Percentiles rank a stretch among this genome's conserved stretches.
These are phyloP conservation scores for Agonopterix heracliana DNA, from an alignment of 2,888 invertebrate genomes.

Conservation along the genomic window DNA sequence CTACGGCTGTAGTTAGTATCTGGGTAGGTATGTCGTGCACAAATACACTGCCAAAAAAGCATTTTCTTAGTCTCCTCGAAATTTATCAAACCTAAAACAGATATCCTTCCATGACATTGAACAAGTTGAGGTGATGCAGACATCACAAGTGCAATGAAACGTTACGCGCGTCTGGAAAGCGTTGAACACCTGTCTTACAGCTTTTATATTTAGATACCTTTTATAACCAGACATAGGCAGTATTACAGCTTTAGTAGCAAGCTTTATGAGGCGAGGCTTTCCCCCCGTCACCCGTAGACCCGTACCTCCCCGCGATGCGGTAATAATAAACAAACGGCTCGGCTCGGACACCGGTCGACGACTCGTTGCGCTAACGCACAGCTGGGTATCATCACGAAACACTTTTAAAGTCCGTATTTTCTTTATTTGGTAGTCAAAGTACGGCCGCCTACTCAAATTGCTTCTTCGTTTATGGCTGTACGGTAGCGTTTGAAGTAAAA, in stretches of 20 bases:
- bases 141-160: background rate
- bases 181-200: background rate
- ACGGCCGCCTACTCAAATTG: background rate
- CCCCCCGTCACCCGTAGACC: slow-evolving; percentile 3
- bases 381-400: slow-evolving; percentile 5
- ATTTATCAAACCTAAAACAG: too few species aligned
- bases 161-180: background rate
- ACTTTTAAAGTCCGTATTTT: background rate
- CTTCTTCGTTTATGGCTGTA: background rate
- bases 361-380: slow-evolving; percentile 7
- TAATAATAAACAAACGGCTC: slow-evolving; percentile 14
- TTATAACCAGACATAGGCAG: slow-evolving; percentile 8
- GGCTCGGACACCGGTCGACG: slow-evolving; percentile 10
- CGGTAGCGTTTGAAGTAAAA: too few species aligned
- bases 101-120: too few species aligned
- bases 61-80: too few species aligned
- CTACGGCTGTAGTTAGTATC: too few species aligned
- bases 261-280: slow-evolving; percentile 10
- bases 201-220: slow-evolving; percentile 1
- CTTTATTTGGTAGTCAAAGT: background rate
- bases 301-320: slow-evolving; percentile 8
- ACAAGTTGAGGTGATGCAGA: too few species aligned
- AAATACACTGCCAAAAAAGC: too few species aligned
- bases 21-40: too few species aligned
- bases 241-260: slow-evolving; percentile 11